phyloP scores from a whole-genome alignment of 2,113 vertebrate genomes.

The Triplophysa dalaica region DNA sequence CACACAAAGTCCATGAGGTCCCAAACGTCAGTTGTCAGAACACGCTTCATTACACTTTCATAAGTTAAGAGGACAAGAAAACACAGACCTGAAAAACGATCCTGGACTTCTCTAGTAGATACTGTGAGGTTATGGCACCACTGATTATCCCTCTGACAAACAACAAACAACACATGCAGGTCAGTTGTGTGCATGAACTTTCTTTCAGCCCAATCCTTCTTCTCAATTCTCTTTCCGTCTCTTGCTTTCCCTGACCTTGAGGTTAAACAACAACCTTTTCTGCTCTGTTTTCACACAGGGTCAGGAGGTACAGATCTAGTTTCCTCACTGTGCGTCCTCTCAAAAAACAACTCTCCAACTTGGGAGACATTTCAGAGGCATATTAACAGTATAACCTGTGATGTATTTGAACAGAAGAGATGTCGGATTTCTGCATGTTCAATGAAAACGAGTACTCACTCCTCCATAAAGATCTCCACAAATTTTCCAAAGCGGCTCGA shows the following conservation, averaged over 20 bases:
- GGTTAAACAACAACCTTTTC: slow-evolving; percentile 63
- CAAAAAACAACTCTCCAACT: not conserved
- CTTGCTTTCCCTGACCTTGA: not conserved
- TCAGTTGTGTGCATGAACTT: slow-evolving; percentile 12
- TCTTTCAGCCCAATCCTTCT: not conserved
- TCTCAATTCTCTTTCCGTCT: slow-evolving; percentile 25
- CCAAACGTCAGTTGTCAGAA: not conserved
- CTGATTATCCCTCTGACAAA: slow-evolving; percentile 85
- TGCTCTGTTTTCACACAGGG: slow-evolving; percentile 37
- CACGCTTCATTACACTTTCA: not conserved
- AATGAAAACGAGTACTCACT: slow-evolving; percentile 77
- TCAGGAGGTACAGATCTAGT: slow-evolving; percentile 15
- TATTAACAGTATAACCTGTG: not conserved
- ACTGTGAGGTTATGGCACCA: slow-evolving; percentile 99
- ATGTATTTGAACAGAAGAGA: not conserved
- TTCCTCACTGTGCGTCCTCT: not conserved
- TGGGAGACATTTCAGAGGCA: not conserved
- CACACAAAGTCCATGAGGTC: slow-evolving; percentile 1
- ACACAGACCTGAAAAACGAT: slow-evolving; percentile 92
- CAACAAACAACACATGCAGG: slow-evolving; percentile 28
- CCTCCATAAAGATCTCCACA: slow-evolving; percentile 91
- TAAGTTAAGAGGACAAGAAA: not conserved
- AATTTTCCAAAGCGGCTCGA: slow-evolving; percentile 98
- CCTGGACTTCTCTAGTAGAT: slow-evolving; percentile 96
- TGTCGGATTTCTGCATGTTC: not conserved